phyloP scores from a whole-genome alignment of 2,113 vertebrate genomes.

The Periophthalmodon schlosseri region DNA sequence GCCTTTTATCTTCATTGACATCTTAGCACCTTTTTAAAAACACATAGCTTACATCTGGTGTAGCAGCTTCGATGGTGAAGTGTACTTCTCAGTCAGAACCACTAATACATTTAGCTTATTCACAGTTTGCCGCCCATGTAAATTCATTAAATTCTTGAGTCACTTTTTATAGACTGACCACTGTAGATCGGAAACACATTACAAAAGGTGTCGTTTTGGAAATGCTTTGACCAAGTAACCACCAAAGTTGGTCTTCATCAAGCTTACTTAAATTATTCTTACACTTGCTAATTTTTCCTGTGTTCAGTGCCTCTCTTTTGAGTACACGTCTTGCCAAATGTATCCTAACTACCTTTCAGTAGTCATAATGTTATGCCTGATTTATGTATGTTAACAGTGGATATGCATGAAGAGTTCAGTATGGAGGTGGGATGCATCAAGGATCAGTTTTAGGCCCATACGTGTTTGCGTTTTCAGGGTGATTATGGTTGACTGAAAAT shows the following conservation, averaged over 20 bases:
- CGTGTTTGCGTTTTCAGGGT: neutral
- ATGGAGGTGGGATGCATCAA: neutral
- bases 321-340: no score
- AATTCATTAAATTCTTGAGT: neutral
- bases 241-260: neutral
- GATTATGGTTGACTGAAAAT: no score
- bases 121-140: neutral
- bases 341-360: neutral
- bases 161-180: neutral
- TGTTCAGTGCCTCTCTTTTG: no score
- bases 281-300: no score
- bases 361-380: neutral
- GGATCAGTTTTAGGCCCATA: neutral
- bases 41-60: conserved; percentile 56
- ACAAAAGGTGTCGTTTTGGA: neutral
- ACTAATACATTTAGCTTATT: neutral
- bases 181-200: neutral
- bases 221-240: neutral
- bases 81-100: neutral
- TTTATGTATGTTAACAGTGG: neutral
- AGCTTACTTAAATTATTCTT: neutral
- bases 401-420: neutral
- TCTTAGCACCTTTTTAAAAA: conserved; percentile 21
- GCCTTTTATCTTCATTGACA: conserved; percentile 20
- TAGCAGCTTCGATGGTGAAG: conserved; percentile 1